Base-by-base conservation (phyloP, 2,797 vertebrate species). In the Lutjanus argentimaculatus region DNA sequence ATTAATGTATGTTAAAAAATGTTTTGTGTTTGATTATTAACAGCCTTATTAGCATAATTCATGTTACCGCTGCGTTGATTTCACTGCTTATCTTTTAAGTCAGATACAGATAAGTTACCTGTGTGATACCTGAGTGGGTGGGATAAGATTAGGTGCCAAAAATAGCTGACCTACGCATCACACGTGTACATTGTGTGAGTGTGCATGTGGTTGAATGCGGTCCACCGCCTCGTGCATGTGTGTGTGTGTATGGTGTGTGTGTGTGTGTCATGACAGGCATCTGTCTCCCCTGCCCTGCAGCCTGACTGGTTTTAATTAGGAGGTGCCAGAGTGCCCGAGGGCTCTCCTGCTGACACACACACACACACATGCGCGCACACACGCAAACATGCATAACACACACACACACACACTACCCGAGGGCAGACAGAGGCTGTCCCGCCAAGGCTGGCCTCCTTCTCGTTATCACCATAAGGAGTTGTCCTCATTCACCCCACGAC, bases 251-350 rank as follows among this genome's bases (percentile, higher is more conserved):
- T 85, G 82, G 84, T 83, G 61, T 78, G 76, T 77, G 56, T 87
- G 87, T 91, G 87, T 88, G 88, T 87, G 83, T 72, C 85, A 89
- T 96, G 96, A 96, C 95, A 96, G 96, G 95, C 95, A 95, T 96
- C 95, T 96, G 95, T 95, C 95, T 96, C 95, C 93, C 94, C 94
- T 96, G 96, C 96, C 96, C 96, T 96, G 94, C 94, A 96, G 96
- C 95, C 94, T 96, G 95, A 94, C 95, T 96, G 95, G 92, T 96
- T 96, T 96, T 96, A 96, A 96, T 96, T 96, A 96, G 96, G 94
- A 96, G 95, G 95, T 96, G 96, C 95, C 94, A 96, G 94, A 96
- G 93, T 86, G 96, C 96, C 95, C 83, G 90, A 93, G 95, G 95
- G 95, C 95, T 95, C 95, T 95, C 92, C 94, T 95, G 94, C 94